Percentiles rank a stretch among this genome's conserved stretches.
These are phyloP conservation scores for Pocillopora damicornis DNA, from an alignment of 64 coral and sea anemone species.

Conservation along the genomic window DNA sequence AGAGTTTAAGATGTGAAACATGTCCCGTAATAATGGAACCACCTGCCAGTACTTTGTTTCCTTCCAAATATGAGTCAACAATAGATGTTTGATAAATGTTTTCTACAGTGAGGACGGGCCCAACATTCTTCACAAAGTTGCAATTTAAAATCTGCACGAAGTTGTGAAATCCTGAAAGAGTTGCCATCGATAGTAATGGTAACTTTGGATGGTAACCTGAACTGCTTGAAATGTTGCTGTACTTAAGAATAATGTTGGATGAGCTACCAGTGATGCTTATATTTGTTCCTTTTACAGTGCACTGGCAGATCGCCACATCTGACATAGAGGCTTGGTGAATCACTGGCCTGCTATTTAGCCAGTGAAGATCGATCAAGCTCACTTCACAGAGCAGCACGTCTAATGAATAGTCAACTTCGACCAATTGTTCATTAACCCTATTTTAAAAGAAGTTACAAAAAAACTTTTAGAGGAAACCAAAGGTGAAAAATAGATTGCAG, in stretches of 20 bases:
- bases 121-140: background rate
- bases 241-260: conserved; percentile 16
- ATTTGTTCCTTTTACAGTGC: background rate
- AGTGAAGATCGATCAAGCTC: background rate
- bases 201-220: background rate
- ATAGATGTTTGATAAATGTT: background rate
- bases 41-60: background rate
- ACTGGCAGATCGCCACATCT: background rate
- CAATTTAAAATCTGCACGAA: background rate
- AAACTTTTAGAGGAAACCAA: background rate
- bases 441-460: background rate
- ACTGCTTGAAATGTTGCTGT: conserved; percentile 2
- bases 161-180: background rate
- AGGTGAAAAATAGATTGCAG: too few species aligned
- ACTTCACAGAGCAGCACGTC: conserved; percentile 18
- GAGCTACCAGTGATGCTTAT: conserved; percentile 4
- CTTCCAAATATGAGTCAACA: background rate
- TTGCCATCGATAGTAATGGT: conserved; percentile 2
- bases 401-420: conserved; percentile 7
- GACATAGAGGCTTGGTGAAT: conserved; percentile 3
- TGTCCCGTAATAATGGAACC: background rate
- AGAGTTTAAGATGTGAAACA: conserved; percentile 9
- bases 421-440: background rate
- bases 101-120: background rate
- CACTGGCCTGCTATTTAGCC: background rate